phyloP scores from a whole-genome alignment of 2,888 invertebrate species.

The Coleophora flavipennella region DNA sequence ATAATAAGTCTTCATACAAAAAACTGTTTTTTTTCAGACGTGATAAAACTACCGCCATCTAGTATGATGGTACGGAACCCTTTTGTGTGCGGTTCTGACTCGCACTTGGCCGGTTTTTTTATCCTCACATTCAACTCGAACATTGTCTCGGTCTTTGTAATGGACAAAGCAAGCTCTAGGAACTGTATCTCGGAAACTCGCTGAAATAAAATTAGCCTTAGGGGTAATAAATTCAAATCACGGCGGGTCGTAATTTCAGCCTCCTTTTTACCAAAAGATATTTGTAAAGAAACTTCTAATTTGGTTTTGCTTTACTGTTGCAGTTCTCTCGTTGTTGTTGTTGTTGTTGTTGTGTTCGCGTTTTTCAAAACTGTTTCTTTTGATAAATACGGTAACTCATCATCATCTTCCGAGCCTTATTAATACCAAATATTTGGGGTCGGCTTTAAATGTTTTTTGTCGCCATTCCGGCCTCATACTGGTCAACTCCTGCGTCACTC shows the following conservation, averaged over 20 bases:
- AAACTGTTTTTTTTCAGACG: no score
- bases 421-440: no score
- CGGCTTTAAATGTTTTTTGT: no score
- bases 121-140: constrained; percentile 14
- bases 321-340: constrained; percentile 31
- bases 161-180: constrained; percentile 33
- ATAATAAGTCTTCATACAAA: no score
- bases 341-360: constrained; percentile 45
- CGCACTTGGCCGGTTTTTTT: no score
- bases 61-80: no score
- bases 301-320: constrained; percentile 59
- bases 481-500: no score
- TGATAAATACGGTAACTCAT: constrained; percentile 18
- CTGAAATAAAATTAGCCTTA: constrained; percentile 64
- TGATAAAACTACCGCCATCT: no score
- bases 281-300: constrained; percentile 61
- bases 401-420: no score
- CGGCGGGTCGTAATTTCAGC: constrained; percentile 56
- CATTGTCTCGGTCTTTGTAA: constrained; percentile 39
- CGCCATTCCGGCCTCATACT: no score
- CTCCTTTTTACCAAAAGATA: constrained; percentile 59
- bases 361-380: constrained; percentile 26
- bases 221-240: constrained; percentile 69
- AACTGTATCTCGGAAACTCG: constrained; percentile 36
- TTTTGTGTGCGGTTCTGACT: no score